Evolutionary conservation across 2,113 vertebrate genomes (phyloP).

Genomic region (Pipra filicauda): DNA sequence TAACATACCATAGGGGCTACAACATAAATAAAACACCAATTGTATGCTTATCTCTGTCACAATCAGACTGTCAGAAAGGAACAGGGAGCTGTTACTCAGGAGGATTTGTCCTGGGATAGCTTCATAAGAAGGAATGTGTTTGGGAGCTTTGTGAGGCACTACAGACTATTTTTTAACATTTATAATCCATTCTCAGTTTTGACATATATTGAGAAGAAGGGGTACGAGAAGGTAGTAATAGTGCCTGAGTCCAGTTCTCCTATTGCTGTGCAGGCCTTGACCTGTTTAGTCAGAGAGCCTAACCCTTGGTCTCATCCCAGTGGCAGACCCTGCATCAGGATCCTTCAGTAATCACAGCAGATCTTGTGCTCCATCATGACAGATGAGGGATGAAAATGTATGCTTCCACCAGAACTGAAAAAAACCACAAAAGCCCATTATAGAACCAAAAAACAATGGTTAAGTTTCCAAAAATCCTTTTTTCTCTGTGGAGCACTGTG

Average conservation of each 20-base stretch:
- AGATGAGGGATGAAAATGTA: background rate
- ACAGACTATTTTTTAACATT: accelerated
- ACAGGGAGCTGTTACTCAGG: background rate
- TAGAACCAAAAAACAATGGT: background rate
- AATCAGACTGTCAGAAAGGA: background rate
- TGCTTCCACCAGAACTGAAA: background rate
- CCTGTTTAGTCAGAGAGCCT: background rate
- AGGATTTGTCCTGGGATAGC: background rate
- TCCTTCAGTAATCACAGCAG: background rate
- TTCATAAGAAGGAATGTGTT: background rate
- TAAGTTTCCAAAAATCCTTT: background rate
- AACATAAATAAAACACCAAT: background rate
- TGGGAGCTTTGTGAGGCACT: background rate
- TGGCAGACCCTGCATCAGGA: background rate
- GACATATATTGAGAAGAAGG: background rate
- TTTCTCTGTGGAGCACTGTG: background rate
- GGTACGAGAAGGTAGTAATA: background rate
- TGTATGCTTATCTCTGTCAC: background rate
- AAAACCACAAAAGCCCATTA: background rate
- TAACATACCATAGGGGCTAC: background rate
- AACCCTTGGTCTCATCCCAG: background rate
- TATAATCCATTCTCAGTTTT: background rate
- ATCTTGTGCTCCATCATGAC: background rate
- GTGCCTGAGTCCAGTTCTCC: background rate
- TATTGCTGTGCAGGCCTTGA: background rate